These are phyloP conservation scores for Euphydryas editha DNA, from an alignment of 2,888 invertebrate genomes.

Conservation along the genomic window DNA sequence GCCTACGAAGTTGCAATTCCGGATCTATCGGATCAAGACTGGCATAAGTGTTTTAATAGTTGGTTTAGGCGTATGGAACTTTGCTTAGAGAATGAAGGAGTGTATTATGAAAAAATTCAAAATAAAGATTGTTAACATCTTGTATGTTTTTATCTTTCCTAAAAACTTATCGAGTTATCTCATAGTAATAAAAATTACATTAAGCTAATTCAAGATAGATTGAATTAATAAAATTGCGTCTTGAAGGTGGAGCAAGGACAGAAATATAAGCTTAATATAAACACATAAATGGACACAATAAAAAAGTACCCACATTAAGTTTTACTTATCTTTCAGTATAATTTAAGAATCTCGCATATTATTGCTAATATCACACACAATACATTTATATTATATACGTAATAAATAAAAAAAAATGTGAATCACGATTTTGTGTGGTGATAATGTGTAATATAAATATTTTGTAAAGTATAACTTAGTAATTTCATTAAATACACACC, in stretches of 20 bases:
- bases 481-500: constrained; percentile 21
- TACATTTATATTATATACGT: neutral
- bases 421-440: constrained; percentile 26
- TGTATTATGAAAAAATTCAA: no score
- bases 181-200: neutral
- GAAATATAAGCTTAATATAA: no score
- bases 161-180: neutral
- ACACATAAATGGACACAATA: no score
- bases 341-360: constrained; percentile 6
- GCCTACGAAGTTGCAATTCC: no score
- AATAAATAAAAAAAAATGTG: constrained; percentile 9
- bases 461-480: constrained; percentile 31
- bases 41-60: no score
- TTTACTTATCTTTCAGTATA: neutral
- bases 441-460: constrained; percentile 33
- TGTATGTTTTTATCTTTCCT: no score
- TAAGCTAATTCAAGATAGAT: neutral
- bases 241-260: no score
- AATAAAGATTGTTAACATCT: no score
- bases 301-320: neutral
- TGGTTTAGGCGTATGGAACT: no score
- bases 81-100: no score
- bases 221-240: neutral
- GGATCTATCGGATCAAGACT: no score
- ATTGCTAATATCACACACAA: constrained; percentile 21